Percentiles rank a stretch among this genome's conserved stretches.
phyloP scores from a whole-genome alignment of 2,797 vertebrate genomes.

The Scyliorhinus canicula region DNA sequence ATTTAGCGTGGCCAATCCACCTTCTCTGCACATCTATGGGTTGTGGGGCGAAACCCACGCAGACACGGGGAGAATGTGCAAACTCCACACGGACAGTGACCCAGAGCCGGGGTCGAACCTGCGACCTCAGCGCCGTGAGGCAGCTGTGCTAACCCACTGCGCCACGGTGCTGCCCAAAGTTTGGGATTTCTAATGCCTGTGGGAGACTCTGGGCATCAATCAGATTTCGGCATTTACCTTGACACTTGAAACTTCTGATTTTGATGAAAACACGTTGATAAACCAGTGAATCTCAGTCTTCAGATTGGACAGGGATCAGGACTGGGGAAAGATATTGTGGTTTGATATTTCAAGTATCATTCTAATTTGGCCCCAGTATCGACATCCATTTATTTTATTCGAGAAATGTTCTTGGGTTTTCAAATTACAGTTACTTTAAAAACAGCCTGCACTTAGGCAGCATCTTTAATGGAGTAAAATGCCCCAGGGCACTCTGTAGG shows the following conservation, averaged over 20 bases:
- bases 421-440: neutral
- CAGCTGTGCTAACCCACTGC: too few relatives aligned
- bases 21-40: too few relatives aligned
- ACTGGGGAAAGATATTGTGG: neutral
- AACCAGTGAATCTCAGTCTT: neutral
- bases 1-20: too few relatives aligned
- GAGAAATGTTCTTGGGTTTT: neutral
- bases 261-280: neutral
- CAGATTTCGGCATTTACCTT: neutral
- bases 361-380: neutral
- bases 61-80: too few relatives aligned
- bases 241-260: neutral
- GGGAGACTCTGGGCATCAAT: neutral
- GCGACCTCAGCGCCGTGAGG: too few relatives aligned
- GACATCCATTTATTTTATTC: neutral
- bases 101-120: too few relatives aligned
- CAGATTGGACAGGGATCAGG: neutral
- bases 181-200: too few relatives aligned
- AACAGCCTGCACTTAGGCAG: neutral
- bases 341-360: neutral
- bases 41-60: too few relatives aligned
- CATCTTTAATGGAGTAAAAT: neutral
- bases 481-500: neutral
- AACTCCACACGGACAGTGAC: too few relatives aligned
- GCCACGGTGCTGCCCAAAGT: too few relatives aligned